phyloP scores from a whole-genome alignment of 2,888 invertebrate genomes.

The Atrina japonica region DNA sequence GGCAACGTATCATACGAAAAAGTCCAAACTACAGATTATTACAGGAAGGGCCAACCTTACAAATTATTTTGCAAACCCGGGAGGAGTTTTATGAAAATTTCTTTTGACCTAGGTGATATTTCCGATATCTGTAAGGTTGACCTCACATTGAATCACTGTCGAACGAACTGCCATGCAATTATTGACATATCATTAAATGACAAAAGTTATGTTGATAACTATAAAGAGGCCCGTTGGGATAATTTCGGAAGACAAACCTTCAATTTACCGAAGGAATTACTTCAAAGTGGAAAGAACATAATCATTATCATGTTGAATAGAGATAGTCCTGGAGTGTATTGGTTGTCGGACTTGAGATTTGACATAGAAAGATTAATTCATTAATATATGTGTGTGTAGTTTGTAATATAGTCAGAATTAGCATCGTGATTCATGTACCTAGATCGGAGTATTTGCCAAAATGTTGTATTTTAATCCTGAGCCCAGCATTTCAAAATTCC shows the following conservation, averaged over 20 bases:
- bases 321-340: slow-evolving; percentile 28
- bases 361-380: too few relatives aligned
- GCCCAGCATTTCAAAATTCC: too few relatives aligned
- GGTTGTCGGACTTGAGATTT: slow-evolving; percentile 23
- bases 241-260: slow-evolving; percentile 30
- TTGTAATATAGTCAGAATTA: too few relatives aligned
- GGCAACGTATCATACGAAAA: neutral
- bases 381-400: too few relatives aligned
- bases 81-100: slow-evolving; percentile 14
- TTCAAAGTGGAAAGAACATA: slow-evolving; percentile 6
- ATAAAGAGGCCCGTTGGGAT: slow-evolving; percentile 6
- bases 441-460: too few relatives aligned
- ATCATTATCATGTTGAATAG: slow-evolving; percentile 17
- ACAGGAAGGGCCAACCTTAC: slow-evolving; percentile 27
- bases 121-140: neutral
- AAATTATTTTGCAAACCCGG: slow-evolving; percentile 26
- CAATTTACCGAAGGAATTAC: slow-evolving; percentile 17
- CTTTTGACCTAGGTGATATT: neutral
- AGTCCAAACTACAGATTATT: slow-evolving; percentile 22
- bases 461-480: too few relatives aligned
- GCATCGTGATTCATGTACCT: too few relatives aligned
- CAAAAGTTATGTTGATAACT: neutral
- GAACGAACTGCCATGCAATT: slow-evolving; percentile 23
- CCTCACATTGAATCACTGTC: slow-evolving; percentile 23
- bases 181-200: slow-evolving; percentile 25